phyloP scores from a whole-genome alignment of 2,797 vertebrate genomes.

The Onychomys arenicola region DNA sequence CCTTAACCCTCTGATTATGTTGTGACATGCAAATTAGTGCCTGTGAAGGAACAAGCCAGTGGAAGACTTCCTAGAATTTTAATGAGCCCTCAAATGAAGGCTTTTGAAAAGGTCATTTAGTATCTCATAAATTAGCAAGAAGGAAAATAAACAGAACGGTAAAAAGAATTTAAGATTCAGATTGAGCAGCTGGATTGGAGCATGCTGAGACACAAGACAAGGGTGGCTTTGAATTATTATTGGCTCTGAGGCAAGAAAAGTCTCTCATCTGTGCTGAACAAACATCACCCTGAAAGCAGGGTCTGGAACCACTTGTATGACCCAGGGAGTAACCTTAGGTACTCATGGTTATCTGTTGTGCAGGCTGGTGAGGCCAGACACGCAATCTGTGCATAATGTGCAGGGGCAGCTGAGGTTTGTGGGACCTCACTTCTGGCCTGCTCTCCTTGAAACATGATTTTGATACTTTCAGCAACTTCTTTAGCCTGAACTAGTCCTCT shows the following conservation, averaged over 20 bases:
- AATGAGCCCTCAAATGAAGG: conserved; percentile 65
- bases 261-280: conserved; percentile 29
- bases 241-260: conserved; percentile 65
- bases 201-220: conserved; percentile 57
- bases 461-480: background rate
- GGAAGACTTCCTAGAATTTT: conserved; percentile 60
- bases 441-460: background rate
- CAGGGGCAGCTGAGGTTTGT: background rate
- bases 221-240: conserved; percentile 54
- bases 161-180: conserved; percentile 61
- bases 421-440: background rate
- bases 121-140: conserved; percentile 70
- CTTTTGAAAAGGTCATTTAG: conserved; percentile 59
- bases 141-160: conserved; percentile 64
- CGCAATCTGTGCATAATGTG: background rate
- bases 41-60: conserved; percentile 53
- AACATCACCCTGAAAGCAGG: conserved; percentile 22
- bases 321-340: background rate
- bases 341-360: background rate
- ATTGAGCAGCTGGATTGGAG: conserved; percentile 63
- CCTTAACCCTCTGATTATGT: conserved; percentile 47
- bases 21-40: conserved; percentile 38
- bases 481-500: background rate
- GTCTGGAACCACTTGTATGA: background rate
- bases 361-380: rapidly evolving